Percentiles rank a stretch among this genome's conserved stretches.
Evolutionary conservation across 2,113 vertebrate species (phyloP).

Genomic region (Clarias gariepinus): DNA sequence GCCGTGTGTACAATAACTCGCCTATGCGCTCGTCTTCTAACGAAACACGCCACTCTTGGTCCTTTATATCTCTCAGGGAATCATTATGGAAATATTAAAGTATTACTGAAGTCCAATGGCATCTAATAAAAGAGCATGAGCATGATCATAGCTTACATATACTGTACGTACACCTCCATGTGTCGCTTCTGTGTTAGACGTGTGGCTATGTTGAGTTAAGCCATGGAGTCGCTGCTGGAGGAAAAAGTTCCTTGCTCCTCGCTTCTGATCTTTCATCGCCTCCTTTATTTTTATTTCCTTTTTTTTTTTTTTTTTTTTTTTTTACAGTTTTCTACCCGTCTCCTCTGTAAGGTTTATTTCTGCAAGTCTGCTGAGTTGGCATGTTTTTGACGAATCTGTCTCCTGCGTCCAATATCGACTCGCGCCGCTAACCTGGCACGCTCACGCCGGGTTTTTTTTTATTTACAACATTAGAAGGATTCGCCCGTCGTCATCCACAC

Average conservation of each 20-base stretch:
- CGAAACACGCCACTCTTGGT: background rate
- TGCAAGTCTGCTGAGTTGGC: conserved; percentile 30
- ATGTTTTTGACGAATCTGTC: conserved; percentile 24
- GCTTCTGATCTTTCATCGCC: background rate
- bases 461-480: background rate
- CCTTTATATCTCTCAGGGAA: background rate
- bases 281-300: background rate
- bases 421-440: background rate
- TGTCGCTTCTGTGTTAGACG: background rate
- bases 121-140: background rate
- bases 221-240: conserved; percentile 4
- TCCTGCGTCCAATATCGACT: background rate
- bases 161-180: too few relatives aligned
- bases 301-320: background rate
- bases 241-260: background rate
- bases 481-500: background rate
- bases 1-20: background rate
- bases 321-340: conserved; percentile 40
- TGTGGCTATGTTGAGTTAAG: conserved; percentile 17
- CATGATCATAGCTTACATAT: too few relatives aligned
- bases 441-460: background rate
- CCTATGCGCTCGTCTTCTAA: background rate
- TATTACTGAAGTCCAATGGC: background rate
- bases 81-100: background rate
- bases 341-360: conserved; percentile 38